phyloP scores from a whole-genome alignment of 1,140 invertebrate species.

The Chionoecetes opilio region DNA sequence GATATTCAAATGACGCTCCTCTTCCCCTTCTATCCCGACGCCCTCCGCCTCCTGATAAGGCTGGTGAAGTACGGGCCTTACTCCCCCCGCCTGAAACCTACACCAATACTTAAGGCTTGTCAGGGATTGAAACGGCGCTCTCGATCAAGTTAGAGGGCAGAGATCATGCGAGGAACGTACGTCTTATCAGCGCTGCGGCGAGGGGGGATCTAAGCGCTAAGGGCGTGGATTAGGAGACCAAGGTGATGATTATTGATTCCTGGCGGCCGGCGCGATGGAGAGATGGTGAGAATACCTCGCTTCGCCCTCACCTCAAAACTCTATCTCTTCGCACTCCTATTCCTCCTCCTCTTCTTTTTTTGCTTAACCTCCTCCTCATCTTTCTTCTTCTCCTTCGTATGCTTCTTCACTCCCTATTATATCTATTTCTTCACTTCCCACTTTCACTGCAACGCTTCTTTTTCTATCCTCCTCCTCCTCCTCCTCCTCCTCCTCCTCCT shows the following conservation, averaged over 20 bases:
- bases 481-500: neutral
- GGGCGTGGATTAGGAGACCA: neutral
- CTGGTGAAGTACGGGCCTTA: neutral
- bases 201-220: neutral
- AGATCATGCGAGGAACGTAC: constrained; percentile 1
- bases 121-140: neutral
- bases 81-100: constrained; percentile 3
- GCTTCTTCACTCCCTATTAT: neutral
- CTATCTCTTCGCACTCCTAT: neutral
- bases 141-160: neutral
- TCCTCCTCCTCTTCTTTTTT: neutral
- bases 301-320: neutral
- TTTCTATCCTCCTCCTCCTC: neutral
- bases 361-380: neutral
- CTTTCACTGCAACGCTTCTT: neutral
- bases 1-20: constrained; percentile 4
- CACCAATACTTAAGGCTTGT: constrained; percentile 29
- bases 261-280: neutral
- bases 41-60: neutral
- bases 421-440: neutral
- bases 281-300: neutral
- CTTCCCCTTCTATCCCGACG: neutral
- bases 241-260: constrained; percentile 29
- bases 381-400: neutral
- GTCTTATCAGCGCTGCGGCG: neutral